Percentiles rank a stretch among this genome's conserved stretches.
Evolutionary conservation across 2,113 vertebrate species (phyloP).

Genomic region (Camelus dromedarius): DNA sequence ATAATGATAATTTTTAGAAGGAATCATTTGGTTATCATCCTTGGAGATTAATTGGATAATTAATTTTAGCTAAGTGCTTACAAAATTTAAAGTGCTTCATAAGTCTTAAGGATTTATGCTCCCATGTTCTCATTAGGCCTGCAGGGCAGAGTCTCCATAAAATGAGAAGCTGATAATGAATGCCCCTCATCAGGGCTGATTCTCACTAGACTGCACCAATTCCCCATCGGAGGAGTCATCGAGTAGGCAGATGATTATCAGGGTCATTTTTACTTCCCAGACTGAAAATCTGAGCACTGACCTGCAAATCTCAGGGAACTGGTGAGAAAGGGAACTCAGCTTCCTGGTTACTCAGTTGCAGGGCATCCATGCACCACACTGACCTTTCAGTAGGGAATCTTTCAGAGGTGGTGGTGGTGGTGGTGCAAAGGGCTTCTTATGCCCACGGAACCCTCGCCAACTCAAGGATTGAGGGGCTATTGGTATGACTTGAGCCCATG

Average conservation of each 20-base stretch:
- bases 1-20: constrained; percentile 56
- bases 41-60: constrained; percentile 67
- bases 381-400: not conserved
- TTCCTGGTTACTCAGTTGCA: not conserved
- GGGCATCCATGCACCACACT: not conserved
- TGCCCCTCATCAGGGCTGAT: not conserved
- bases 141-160: not conserved
- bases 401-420: not conserved
- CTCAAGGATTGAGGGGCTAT: not conserved
- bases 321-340: not conserved
- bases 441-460: not conserved
- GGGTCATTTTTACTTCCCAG: not conserved
- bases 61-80: constrained; percentile 46
- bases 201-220: not conserved
- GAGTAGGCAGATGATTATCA: not conserved
- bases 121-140: not conserved
- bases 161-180: not conserved
- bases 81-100: constrained; percentile 49
- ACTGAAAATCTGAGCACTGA: not conserved
- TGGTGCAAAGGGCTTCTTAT: not conserved
- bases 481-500: not conserved
- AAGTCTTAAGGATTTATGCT: not conserved
- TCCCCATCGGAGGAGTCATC: not conserved
- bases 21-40: constrained; percentile 44
- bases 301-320: not conserved